Evolutionary conservation across 2,888 invertebrate genomes (phyloP).

Genomic region (Metallyticus violacea): DNA sequence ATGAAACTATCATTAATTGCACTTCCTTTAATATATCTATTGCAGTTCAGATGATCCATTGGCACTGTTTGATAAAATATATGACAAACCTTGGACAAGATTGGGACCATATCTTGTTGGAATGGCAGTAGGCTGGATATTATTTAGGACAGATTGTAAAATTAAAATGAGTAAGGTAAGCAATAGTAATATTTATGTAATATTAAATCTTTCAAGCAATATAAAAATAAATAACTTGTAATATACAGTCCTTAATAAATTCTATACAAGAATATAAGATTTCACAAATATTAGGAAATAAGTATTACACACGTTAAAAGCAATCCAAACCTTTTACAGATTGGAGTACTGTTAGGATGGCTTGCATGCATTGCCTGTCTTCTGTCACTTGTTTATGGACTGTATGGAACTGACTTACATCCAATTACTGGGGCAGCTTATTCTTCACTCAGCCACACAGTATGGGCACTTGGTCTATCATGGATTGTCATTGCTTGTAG

Average conservation of each 20-base stretch:
- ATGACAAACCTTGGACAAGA: slow-evolving; percentile 86
- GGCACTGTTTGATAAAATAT: slow-evolving; percentile 82
- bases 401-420: slow-evolving; percentile 41
- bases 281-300: background rate
- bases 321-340: slow-evolving; percentile 33
- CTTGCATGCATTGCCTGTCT: slow-evolving; percentile 39
- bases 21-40: background rate
- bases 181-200: background rate
- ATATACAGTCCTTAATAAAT: too few relatives aligned
- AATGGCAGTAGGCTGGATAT: slow-evolving; percentile 78
- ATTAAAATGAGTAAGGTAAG: slow-evolving; percentile 68
- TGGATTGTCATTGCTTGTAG: slow-evolving; percentile 50
- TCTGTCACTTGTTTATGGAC: slow-evolving; percentile 43
- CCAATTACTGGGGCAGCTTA: slow-evolving; percentile 43
- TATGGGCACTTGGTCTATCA: slow-evolving; percentile 48
- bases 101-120: slow-evolving; percentile 82
- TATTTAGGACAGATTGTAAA: slow-evolving; percentile 78
- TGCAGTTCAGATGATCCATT: slow-evolving; percentile 41
- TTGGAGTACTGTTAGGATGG: slow-evolving; percentile 41
- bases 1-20: background rate
- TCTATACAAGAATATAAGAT: background rate
- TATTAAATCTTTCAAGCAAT: background rate
- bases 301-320: background rate
- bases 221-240: too few relatives aligned
- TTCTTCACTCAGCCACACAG: slow-evolving; percentile 47